phyloP scores from a whole-genome alignment of 2,797 vertebrate species.

The Bryconaethiops microstoma region DNA sequence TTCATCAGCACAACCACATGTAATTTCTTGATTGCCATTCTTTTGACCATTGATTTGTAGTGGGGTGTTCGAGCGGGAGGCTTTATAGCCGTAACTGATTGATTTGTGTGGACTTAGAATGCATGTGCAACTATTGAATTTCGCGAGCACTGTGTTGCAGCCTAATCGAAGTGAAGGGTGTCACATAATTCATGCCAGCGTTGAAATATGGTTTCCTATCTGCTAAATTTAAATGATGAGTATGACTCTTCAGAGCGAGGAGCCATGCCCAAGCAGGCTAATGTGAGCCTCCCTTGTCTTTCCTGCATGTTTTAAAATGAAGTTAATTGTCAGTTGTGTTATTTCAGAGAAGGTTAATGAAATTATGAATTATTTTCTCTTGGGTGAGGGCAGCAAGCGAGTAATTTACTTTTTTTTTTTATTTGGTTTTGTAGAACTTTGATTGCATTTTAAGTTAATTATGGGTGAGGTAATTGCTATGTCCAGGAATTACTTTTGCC shows the following conservation, averaged over 20 bases:
- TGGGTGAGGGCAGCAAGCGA: neutral
- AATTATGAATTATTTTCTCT: slow-evolving; percentile 39
- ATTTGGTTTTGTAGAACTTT: slow-evolving; percentile 32
- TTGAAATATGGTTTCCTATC: slow-evolving; percentile 43
- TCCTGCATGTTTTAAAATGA: slow-evolving; percentile 24
- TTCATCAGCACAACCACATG: slow-evolving; percentile 7
- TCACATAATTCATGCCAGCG: slow-evolving; percentile 40
- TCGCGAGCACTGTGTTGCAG: slow-evolving; percentile 24
- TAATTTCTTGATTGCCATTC: slow-evolving; percentile 41
- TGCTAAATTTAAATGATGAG: slow-evolving; percentile 45
- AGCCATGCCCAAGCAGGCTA: slow-evolving; percentile 13
- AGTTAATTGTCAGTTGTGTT: slow-evolving; percentile 30
- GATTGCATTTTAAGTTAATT: slow-evolving; percentile 37
- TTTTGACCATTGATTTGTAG: slow-evolving; percentile 50
- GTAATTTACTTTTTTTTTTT: slow-evolving; percentile 6
- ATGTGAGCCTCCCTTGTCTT: slow-evolving; percentile 22
- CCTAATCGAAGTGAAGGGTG: slow-evolving; percentile 45
- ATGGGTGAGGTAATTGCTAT: slow-evolving; percentile 22
- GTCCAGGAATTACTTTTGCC: slow-evolving; percentile 20
- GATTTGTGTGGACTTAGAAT: slow-evolving; percentile 44
- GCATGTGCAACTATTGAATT: slow-evolving; percentile 45
- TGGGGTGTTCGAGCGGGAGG: slow-evolving; percentile 16
- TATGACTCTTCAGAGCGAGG: slow-evolving; percentile 22
- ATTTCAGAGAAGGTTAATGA: slow-evolving; percentile 49
- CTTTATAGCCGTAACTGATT: slow-evolving; percentile 34